These are phyloP conservation scores for Hyperoplus immaculatus DNA, from an alignment of 2,797 vertebrate species.

Conservation along the genomic window DNA sequence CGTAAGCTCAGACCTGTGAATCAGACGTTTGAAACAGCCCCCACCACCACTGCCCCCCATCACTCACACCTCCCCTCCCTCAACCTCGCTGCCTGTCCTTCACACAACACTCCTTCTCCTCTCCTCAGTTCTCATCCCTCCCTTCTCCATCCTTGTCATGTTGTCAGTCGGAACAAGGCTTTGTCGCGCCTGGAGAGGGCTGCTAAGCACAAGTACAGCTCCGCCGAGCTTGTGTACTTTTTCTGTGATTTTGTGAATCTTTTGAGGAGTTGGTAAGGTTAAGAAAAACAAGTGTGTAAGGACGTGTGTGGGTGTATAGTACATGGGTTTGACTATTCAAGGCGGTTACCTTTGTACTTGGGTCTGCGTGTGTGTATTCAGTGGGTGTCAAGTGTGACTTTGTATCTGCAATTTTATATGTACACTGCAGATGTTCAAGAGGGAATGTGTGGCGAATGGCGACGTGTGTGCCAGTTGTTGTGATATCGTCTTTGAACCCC, in stretches of 20 bases:
- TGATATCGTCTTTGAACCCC: constrained; percentile 63
- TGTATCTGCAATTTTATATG: constrained; percentile 27
- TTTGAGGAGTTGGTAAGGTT: constrained; percentile 32
- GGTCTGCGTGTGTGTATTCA: background rate
- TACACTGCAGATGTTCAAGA: constrained; percentile 1
- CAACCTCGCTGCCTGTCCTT: constrained; percentile 38
- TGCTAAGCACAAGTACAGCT: constrained; percentile 58
- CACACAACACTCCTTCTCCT: constrained; percentile 51
- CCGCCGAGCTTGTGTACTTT: constrained; percentile 46
- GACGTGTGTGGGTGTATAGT: background rate
- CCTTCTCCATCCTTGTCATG: constrained; percentile 65
- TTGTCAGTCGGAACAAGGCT: constrained; percentile 70
- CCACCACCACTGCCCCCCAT: constrained; percentile 6
- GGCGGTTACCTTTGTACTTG: constrained; percentile 26
- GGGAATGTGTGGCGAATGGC: background rate
- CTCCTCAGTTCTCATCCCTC: constrained; percentile 51
- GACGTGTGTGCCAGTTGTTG: constrained; percentile 21
- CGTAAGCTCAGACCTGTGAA: constrained; percentile 31
- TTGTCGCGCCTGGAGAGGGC: constrained; percentile 60
- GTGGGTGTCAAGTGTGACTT: background rate
- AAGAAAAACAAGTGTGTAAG: constrained; percentile 18
- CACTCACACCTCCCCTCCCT: constrained; percentile 28
- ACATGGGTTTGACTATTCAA: background rate
- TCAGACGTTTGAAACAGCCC: constrained; percentile 34
- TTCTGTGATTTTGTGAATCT: constrained; percentile 24